Evolutionary conservation across 2,888 invertebrate species (phyloP).

Genomic region (Clanis bilineata): DNA sequence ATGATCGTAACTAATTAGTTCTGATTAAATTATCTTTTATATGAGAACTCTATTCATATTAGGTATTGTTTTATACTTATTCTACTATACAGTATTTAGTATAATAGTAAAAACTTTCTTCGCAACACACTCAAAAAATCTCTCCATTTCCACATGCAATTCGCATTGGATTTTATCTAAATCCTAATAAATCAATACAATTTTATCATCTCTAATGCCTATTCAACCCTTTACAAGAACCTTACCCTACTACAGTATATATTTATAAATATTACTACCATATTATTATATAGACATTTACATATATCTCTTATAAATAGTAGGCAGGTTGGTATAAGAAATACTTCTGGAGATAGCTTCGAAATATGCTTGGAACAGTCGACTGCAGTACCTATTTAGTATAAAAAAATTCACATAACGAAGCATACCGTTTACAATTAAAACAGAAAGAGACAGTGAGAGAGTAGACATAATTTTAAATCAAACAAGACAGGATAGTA

Average conservation of each 20-base stretch:
- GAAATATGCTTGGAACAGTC: background rate
- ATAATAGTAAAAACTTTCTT: too few species aligned
- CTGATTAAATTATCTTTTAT: too few species aligned
- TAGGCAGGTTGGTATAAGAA: background rate
- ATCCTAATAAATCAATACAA: background rate
- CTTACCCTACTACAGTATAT: too few species aligned
- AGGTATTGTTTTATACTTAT: too few species aligned
- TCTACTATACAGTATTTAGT: too few species aligned
- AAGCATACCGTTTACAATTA: too few species aligned
- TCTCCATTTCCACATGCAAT: too few species aligned
- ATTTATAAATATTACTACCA: background rate
- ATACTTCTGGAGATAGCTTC: background rate
- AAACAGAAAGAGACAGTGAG: too few species aligned
- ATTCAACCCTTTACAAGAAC: background rate
- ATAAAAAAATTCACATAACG: background rate
- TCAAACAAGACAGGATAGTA: background rate
- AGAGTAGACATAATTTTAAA: background rate
- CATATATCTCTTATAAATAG: background rate
- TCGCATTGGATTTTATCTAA: too few species aligned
- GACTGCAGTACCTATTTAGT: background rate
- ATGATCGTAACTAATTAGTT: too few species aligned
- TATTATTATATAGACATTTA: background rate
- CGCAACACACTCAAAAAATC: too few species aligned
- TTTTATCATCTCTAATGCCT: background rate
- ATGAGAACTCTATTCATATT: too few species aligned